Evolutionary conservation across 2,797 vertebrate genomes (phyloP).

Genomic region (Danio tinwini): DNA sequence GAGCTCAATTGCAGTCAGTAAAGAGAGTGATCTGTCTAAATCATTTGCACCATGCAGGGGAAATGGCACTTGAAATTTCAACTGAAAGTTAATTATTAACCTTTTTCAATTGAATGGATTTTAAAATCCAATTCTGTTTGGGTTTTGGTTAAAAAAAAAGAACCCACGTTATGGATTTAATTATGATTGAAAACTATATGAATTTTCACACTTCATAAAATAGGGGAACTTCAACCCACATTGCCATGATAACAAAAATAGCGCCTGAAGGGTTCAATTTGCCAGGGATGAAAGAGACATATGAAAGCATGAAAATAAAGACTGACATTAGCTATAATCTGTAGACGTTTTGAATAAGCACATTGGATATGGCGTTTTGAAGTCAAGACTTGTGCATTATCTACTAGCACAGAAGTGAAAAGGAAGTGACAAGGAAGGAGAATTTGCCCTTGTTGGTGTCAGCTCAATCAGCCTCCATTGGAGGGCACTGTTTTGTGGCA

Average conservation of each 20-base stretch:
- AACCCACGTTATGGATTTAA: conserved; percentile 10
- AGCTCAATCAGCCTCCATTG: conserved; percentile 62
- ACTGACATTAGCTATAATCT: conserved; percentile 61
- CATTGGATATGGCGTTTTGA: conserved; percentile 58
- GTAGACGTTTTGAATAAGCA: conserved; percentile 52
- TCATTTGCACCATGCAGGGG: conserved; percentile 37
- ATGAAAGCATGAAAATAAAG: conserved; percentile 51
- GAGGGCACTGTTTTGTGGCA: conserved; percentile 61
- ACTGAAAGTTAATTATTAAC: conserved; percentile 39
- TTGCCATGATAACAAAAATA: conserved; percentile 16
- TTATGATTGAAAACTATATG: not conserved
- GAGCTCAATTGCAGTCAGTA: conserved; percentile 42
- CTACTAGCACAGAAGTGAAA: conserved; percentile 51
- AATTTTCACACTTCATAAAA: not conserved
- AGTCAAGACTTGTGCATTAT: conserved; percentile 58
- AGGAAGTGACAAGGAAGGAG: conserved; percentile 55
- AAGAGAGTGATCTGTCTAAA: conserved; percentile 40
- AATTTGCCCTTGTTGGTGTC: conserved; percentile 65
- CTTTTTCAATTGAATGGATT: conserved; percentile 30
- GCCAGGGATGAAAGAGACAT: conserved; percentile 37
- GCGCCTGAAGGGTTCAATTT: conserved; percentile 2
- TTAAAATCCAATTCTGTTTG: conserved; percentile 28
- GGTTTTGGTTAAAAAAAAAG: not conserved
- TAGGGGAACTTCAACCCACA: not conserved
- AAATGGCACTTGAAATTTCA: conserved; percentile 44